Percentiles rank a stretch among this genome's conserved stretches.
Conservation (phyloP, 2,888 invertebrate species). For the Drosophila mimetica region DNA sequence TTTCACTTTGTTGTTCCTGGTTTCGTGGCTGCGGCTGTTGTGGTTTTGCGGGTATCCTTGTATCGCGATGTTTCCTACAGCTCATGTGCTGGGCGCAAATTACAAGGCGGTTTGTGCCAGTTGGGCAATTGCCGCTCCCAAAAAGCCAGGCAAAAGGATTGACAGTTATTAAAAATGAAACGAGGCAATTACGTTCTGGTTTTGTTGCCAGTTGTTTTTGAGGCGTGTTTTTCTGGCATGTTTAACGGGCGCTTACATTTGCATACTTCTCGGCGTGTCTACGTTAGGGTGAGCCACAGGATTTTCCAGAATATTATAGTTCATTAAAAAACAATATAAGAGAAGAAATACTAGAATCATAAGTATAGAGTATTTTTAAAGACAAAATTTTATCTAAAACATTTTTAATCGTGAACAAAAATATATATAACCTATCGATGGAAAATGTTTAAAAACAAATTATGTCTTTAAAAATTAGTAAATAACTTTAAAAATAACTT, state of each 20-base stretch:
- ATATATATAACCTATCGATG: no score
- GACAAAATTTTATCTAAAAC: no score
- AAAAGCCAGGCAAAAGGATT: conserved; percentile 63
- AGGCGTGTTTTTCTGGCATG: conserved; percentile 65
- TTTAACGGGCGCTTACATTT: conserved; percentile 66
- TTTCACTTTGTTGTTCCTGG: conserved; percentile 35
- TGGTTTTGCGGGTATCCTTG: conserved; percentile 25
- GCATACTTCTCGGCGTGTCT: conserved; percentile 36
- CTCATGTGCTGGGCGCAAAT: conserved; percentile 45
- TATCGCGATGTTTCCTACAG: background rate
- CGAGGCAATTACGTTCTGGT: conserved; percentile 72
- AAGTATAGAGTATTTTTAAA: no score
- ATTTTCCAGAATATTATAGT: background rate
- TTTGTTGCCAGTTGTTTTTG: conserved; percentile 56
- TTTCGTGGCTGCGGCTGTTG: conserved; percentile 40
- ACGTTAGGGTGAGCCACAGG: conserved; percentile 7
- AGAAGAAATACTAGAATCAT: no score
- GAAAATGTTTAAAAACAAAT: no score
- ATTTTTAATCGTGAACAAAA: no score
- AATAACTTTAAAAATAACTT: no score
- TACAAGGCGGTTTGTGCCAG: conserved; percentile 66
- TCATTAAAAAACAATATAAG: no score
- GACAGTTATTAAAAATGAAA: conserved; percentile 79
- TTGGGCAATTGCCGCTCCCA: conserved; percentile 69
- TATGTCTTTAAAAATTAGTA: no score